Conservation (phyloP, 2,113 vertebrate species). For the Sus scrofa region T2T-Sscrofa CM000816.6:68698001-68698500, state of each 20-base stretch:
- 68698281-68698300: conserved; percentile 7
- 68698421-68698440: background rate
- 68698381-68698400: background rate
- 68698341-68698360: background rate
- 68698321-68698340: background rate
- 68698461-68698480: background rate
- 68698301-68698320: background rate
- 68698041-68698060: background rate
- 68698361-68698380: background rate
- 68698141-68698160: conserved; percentile 4
- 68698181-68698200: background rate
- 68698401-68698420: conserved; percentile 3
- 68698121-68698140: background rate
- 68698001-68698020: background rate
- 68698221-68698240: background rate
- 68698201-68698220: background rate
- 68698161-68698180: background rate
- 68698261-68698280: background rate
- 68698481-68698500: background rate
- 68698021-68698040: background rate
- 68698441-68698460: background rate
- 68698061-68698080: background rate
- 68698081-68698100: background rate
- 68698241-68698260: background rate
- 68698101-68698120: background rate